Evolutionary conservation across 2,113 vertebrate genomes (phyloP), one percentile per base, ranked within the genome.

Genomic region (Rhizomys pruinosus): DNA sequence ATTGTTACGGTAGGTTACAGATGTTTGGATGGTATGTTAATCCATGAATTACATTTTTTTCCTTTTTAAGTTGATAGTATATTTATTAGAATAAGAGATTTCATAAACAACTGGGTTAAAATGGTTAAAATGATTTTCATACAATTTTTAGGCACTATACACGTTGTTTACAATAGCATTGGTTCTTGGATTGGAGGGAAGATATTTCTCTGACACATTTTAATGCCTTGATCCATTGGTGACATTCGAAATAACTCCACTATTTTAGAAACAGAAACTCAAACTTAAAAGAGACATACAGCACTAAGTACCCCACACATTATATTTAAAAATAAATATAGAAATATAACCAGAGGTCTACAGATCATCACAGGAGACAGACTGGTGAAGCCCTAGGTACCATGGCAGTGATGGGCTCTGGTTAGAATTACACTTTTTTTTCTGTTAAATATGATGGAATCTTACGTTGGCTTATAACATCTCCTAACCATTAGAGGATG

Each of bases 1-100:
- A n/a, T n/a, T n/a, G n/a, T n/a, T n/a, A n/a, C n/a, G n/a, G n/a
- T n/a, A n/a, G n/a, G n/a, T n/a, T n/a, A n/a, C n/a, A n/a, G n/a
- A n/a, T n/a, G n/a, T n/a, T n/a, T n/a, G n/a, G n/a, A n/a, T n/a
- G n/a, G n/a, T n/a, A n/a, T n/a, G n/a, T n/a, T n/a, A n/a, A n/a
- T n/a, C n/a, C n/a, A n/a, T n/a, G n/a, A n/a, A n/a, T n/a, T n/a
- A n/a, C n/a, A n/a, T n/a, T 89, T 89, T 91, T 68, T 82, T 84
- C 32, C 63, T 71, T 92, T 88, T 92, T 90, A 96, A 98, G 89
- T 96, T 97, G 93, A 96, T 97, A 97, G 97, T 97, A 96, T 97
- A 98, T 98, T 98, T 98, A 98, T 98, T 98, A 97, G 97, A 97
- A 95, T 97, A 98, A 97, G 98, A 97, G 97, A 97, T 97, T 94